Evolutionary conservation across 2,797 vertebrate species (phyloP).

Genomic region (Halcyon chelicuti): DNA sequence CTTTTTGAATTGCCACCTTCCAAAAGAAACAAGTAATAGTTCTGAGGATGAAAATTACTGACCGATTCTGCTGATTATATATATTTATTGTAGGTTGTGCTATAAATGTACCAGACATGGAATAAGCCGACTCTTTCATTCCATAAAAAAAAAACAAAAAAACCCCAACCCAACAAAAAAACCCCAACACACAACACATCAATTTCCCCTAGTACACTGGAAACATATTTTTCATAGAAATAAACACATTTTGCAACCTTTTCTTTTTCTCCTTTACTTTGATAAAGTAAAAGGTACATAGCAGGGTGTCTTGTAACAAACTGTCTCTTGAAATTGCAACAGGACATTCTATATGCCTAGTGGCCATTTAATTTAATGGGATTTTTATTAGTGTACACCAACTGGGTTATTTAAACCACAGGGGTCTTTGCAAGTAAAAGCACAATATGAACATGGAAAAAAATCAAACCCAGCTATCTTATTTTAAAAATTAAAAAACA

Average conservation of each 20-base stretch:
- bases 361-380: slow-evolving; percentile 82
- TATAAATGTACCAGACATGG: slow-evolving; percentile 58
- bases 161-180: not conserved
- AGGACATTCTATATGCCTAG: slow-evolving; percentile 76
- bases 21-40: slow-evolving; percentile 74
- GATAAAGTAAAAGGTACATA: slow-evolving; percentile 78
- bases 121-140: slow-evolving; percentile 72
- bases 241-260: slow-evolving; percentile 66
- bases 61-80: slow-evolving; percentile 79
- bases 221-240: slow-evolving; percentile 68
- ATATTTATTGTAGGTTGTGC: slow-evolving; percentile 75
- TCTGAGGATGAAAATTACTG: slow-evolving; percentile 77
- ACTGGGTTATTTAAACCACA: slow-evolving; percentile 79
- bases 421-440: slow-evolving; percentile 79
- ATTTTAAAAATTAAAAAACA: not conserved
- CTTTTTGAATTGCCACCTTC: slow-evolving; percentile 73
- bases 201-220: slow-evolving; percentile 20
- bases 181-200: not conserved
- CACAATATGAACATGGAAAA: slow-evolving; percentile 52
- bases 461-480: slow-evolving; percentile 42
- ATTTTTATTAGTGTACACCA: slow-evolving; percentile 80
- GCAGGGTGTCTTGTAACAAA: slow-evolving; percentile 79
- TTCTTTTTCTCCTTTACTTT: slow-evolving; percentile 62
- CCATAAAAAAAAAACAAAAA: not conserved
- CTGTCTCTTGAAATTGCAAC: slow-evolving; percentile 77